Evolutionary conservation across 2,797 vertebrate genomes (phyloP).

Genomic region (Apodemus agrarius): DNA sequence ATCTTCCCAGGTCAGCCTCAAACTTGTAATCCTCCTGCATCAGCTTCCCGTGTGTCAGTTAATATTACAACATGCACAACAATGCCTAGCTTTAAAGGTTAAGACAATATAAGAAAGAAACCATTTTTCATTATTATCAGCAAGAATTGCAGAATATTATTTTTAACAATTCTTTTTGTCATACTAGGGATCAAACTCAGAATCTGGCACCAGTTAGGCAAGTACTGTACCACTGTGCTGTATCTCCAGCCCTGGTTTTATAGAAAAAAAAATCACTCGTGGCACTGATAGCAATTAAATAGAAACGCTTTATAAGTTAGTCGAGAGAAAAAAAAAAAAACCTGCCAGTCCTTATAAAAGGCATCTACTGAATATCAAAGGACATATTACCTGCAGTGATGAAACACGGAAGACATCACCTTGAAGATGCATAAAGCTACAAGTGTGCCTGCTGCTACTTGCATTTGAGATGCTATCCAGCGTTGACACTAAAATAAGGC

Average conservation of each 20-base stretch:
- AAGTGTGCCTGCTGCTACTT: background rate
- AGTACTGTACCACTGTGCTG: background rate
- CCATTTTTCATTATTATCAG: background rate
- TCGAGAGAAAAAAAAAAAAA: background rate
- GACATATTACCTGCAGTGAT: background rate
- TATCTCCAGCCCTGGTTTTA: background rate
- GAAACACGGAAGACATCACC: background rate
- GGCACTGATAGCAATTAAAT: background rate
- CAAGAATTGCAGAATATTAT: background rate
- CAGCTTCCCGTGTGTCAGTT: background rate
- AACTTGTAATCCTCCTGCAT: background rate
- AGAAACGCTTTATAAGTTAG: background rate
- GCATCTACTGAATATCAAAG: background rate
- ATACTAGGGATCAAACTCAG: background rate
- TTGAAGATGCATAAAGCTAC: constrained; percentile 22
- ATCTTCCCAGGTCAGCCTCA: background rate
- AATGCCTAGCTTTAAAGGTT: background rate
- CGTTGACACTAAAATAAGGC: background rate
- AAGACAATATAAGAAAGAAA: background rate
- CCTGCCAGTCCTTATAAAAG: background rate
- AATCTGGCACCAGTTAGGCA: background rate
- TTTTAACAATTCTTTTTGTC: background rate
- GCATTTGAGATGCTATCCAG: background rate
- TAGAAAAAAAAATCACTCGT: background rate
- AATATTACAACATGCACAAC: background rate